phyloP scores from a whole-genome alignment of 2,797 vertebrate species.

The Semotilus atromaculatus region DNA sequence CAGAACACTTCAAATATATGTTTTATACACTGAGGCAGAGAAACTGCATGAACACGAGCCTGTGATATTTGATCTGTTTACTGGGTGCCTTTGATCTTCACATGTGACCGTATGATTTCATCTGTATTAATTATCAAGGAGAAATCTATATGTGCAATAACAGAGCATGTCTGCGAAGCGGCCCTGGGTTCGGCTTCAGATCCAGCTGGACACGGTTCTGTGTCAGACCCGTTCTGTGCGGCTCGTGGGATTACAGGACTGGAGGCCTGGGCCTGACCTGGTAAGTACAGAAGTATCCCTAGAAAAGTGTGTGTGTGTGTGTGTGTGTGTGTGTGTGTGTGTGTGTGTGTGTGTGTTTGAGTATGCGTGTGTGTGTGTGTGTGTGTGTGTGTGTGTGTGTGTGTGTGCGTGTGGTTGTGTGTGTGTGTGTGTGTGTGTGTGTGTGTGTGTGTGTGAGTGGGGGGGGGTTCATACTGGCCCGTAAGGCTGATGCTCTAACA shows the following conservation, averaged over 20 bases:
- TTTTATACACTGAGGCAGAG: slow-evolving; percentile 71
- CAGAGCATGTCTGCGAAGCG: background rate
- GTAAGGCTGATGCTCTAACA: background rate
- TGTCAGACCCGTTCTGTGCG: background rate
- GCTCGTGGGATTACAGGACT: too few relatives aligned
- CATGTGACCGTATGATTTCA: background rate
- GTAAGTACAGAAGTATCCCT: background rate
- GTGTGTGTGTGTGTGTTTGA: too few relatives aligned
- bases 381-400: too few relatives aligned
- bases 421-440: background rate
- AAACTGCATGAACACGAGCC: slow-evolving; percentile 67
- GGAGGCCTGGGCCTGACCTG: too few relatives aligned
- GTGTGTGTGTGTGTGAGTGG: too few relatives aligned
- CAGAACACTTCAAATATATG: slow-evolving; percentile 72
- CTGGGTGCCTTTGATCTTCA: background rate
- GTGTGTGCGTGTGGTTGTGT: too few relatives aligned
- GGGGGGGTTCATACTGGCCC: background rate
- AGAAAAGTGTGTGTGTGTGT: background rate
- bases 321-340: too few relatives aligned
- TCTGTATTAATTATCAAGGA: background rate
- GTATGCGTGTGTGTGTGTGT: too few relatives aligned
- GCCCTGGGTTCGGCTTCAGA: background rate
- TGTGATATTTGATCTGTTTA: slow-evolving; percentile 68
- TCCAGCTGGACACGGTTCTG: background rate
- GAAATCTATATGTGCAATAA: background rate